These are phyloP conservation scores for Acromyrmex echinatior DNA, from an alignment of 1,140 invertebrate species.

Conservation along the genomic window DNA sequence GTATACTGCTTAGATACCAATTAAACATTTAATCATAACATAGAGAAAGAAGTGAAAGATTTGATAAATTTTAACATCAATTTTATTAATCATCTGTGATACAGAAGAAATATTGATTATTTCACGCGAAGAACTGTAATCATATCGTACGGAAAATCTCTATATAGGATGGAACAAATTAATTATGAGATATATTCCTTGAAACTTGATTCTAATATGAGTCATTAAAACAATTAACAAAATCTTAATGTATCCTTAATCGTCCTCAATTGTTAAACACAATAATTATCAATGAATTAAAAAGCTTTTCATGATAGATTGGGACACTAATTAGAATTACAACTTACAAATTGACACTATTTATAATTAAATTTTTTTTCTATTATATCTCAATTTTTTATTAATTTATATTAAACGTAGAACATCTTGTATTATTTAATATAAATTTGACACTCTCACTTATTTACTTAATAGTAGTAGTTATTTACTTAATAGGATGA, in stretches of 20 bases:
- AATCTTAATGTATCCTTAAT: constrained; percentile 7
- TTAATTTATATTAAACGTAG: background rate
- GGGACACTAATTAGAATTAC: background rate
- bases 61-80: constrained; percentile 22
- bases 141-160: background rate
- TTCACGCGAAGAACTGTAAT: constrained; percentile 1
- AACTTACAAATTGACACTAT: constrained; percentile 3
- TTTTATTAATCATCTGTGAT: background rate
- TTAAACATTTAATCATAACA: constrained; percentile 25
- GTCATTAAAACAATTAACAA: background rate
- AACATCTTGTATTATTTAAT: background rate
- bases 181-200: background rate
- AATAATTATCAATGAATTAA: background rate
- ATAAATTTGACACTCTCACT: background rate
- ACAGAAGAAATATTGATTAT: background rate
- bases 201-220: background rate
- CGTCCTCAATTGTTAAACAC: background rate
- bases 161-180: background rate
- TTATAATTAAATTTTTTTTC: background rate
- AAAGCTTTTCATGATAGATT: background rate
- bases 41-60: background rate
- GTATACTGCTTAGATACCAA: background rate
- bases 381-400: background rate
- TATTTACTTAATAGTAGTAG: background rate
- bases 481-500: background rate